These are phyloP conservation scores for Corapipo altera DNA, from an alignment of 2,113 vertebrate genomes.

Conservation along the genomic window DNA sequence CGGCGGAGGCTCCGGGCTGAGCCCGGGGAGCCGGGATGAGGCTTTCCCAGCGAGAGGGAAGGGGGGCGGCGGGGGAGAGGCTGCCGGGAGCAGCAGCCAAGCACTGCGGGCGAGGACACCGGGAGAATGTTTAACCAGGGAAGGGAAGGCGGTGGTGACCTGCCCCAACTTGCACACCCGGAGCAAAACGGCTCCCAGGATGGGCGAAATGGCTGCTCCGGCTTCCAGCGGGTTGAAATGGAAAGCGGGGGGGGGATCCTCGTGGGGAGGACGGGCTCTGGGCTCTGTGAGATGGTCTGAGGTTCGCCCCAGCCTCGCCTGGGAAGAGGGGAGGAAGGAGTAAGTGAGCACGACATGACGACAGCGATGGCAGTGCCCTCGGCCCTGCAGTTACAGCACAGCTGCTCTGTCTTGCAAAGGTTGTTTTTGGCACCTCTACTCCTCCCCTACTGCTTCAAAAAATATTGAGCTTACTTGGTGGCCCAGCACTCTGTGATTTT, in stretches of 20 bases:
- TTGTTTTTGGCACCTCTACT: conserved; percentile 43
- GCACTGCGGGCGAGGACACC: neutral
- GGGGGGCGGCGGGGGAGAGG: neutral
- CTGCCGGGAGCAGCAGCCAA: conserved; percentile 37
- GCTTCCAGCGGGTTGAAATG: neutral
- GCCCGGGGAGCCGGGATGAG: neutral
- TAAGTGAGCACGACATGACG: neutral
- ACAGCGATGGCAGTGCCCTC: neutral
- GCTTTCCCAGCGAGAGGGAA: neutral
- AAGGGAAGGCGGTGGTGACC: neutral
- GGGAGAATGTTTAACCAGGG: conserved; percentile 13
- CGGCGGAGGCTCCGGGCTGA: neutral
- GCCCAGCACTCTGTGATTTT: neutral
- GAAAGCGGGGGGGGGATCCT: neutral
- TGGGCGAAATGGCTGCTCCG: neutral
- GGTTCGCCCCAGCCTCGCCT: neutral
- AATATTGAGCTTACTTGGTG: conserved; percentile 9
- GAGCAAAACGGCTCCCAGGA: neutral
- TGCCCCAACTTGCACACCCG: neutral
- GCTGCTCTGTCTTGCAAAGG: conserved; percentile 18
- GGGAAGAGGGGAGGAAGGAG: neutral
- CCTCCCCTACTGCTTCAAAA: conserved; percentile 10
- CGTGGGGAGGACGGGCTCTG: neutral
- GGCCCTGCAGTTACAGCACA: neutral
- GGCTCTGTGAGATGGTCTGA: neutral